These are phyloP conservation scores for Phenganax marumi DNA, from an alignment of 92 coral and sea anemone species.

Conservation along the genomic window DNA sequence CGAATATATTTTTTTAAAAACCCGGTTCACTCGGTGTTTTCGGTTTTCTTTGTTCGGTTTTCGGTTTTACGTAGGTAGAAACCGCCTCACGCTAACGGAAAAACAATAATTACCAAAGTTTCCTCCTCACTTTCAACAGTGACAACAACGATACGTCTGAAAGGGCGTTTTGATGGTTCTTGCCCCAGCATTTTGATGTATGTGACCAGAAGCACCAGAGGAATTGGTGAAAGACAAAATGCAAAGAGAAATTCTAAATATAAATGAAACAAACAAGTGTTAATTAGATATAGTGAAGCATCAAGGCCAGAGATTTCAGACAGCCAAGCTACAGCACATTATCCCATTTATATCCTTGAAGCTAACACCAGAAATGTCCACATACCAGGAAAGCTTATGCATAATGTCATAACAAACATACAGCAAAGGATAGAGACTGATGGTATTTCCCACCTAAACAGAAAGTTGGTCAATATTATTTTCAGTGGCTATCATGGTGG, in stretches of 20 bases:
- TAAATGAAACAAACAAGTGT: background rate
- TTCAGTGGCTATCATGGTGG: background rate
- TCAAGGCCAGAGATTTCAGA: background rate
- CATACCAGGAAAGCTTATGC: conserved; percentile 36
- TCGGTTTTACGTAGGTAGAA: no score
- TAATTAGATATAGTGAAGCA: background rate
- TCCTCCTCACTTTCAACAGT: conserved; percentile 32
- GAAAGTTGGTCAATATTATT: background rate
- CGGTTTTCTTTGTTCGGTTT: no score
- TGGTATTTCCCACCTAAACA: conserved; percentile 35
- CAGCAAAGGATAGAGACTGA: conserved; percentile 28
- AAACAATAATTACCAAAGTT: conserved; percentile 12
- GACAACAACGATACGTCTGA: conserved; percentile 31
- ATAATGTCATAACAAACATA: conserved; percentile 25
- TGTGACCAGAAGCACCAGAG: conserved; percentile 24
- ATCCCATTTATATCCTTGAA: background rate
- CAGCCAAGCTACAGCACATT: background rate
- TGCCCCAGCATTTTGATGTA: conserved; percentile 26
- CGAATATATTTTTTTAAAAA: no score
- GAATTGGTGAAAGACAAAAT: conserved; percentile 31
- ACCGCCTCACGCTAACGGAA: no score
- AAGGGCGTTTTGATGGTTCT: background rate
- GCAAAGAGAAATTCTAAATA: conserved; percentile 35
- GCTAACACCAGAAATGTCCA: background rate
- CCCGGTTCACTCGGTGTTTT: no score